Conservation (phyloP, 2,888 invertebrate species). For the Priapulus caudatus region DNA sequence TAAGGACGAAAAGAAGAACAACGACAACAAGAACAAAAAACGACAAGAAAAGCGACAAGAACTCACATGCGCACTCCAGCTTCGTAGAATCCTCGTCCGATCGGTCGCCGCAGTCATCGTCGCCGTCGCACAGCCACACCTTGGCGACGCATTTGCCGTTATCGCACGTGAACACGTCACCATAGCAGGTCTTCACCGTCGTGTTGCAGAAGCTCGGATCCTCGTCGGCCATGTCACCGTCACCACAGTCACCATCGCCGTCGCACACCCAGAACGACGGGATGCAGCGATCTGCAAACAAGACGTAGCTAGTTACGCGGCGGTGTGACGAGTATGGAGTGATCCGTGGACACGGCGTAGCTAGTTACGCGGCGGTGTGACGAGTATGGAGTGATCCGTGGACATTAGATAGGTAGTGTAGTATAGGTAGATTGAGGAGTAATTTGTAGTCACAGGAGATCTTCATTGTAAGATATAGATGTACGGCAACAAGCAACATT, state of each 20-base stretch:
- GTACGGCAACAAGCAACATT: no score
- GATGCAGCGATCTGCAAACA: constrained; percentile 28
- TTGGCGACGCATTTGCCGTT: constrained; percentile 9
- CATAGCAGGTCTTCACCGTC: background rate
- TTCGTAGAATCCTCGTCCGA: constrained; percentile 61
- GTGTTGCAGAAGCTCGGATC: constrained; percentile 20
- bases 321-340: no score
- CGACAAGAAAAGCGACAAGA: no score
- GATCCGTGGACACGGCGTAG: no score
- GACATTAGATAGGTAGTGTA: no score
- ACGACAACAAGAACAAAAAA: background rate
- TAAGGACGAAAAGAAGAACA: background rate
- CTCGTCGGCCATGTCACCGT: constrained; percentile 35
- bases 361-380: no score
- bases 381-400: no score
- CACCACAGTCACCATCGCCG: constrained; percentile 31
- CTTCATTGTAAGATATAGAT: no score
- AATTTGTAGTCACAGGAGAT: no score
- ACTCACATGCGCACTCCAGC: background rate
- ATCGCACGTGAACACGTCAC: constrained; percentile 25
- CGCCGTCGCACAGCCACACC: constrained; percentile 80
- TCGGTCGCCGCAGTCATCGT: constrained; percentile 80
- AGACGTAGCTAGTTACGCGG: no score
- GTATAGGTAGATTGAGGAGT: no score
- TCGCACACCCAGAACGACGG: constrained; percentile 33